phyloP scores from a whole-genome alignment of 1,140 invertebrate genomes.

The Zaprionus ghesquierei region DNA sequence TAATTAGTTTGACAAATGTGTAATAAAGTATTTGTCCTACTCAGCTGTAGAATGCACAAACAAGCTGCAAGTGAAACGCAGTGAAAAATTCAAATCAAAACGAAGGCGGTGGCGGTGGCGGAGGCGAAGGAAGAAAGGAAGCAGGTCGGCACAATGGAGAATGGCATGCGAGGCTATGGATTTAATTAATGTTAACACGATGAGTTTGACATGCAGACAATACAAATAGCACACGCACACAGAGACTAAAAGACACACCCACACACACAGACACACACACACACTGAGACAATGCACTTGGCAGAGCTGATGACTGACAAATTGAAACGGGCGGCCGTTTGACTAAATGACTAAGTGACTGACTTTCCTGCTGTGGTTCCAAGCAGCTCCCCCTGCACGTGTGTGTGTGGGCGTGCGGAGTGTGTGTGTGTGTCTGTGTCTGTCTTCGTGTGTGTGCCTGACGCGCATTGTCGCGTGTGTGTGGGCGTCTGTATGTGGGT shows the following conservation, averaged over 20 bases:
- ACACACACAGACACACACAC: background rate
- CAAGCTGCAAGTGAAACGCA: background rate
- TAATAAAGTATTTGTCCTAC: background rate
- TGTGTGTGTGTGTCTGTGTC: constrained; percentile 7
- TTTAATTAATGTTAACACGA: constrained; percentile 81
- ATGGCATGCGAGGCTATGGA: constrained; percentile 60
- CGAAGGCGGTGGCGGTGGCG: constrained; percentile 35
- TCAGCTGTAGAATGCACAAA: background rate
- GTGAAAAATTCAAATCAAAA: constrained; percentile 55
- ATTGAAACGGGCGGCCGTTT: constrained; percentile 64
- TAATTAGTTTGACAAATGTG: constrained; percentile 41
- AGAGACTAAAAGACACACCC: background rate
- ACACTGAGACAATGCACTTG: constrained; percentile 35
- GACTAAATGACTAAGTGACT: constrained; percentile 62
- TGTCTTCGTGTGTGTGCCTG: constrained; percentile 7
- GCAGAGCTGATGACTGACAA: constrained; percentile 70
- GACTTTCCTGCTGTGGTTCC: constrained; percentile 47
- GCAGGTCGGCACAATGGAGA: constrained; percentile 19
- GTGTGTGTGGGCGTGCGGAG: background rate
- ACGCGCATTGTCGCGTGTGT: constrained; percentile 5
- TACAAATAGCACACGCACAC: constrained; percentile 51
- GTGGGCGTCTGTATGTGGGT: background rate
- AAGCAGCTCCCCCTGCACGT: background rate
- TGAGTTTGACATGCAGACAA: constrained; percentile 76
- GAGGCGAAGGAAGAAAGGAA: background rate